Base-by-base conservation (phyloP, 2,888 invertebrate species). In the Ophonus ardosiacus region DNA sequence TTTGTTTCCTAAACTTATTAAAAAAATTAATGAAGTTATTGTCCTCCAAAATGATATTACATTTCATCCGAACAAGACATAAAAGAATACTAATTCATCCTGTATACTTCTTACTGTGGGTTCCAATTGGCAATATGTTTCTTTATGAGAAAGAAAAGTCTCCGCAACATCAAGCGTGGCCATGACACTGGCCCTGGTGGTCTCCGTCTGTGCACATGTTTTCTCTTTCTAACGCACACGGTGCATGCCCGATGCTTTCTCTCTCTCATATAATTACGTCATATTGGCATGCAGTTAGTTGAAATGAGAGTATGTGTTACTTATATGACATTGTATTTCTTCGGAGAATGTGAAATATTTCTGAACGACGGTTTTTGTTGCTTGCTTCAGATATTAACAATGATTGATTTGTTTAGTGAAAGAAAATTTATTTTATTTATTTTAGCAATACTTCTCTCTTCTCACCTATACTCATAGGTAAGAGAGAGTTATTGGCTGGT, bases 161-260 rank as follows among this genome's bases (percentile, higher is more conserved):
- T 51, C 31, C 31, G 43, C 43, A 51, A 51, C 43, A 51, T 13
- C 43, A 51, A 51, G 38, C 68, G 38, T 68, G 68, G 68, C 68
- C 68, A 24, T 68, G 68, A 38, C 68, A 68, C 7, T 68, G 68
- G 68, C 38, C 68, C 31, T 68, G 68, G 68, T 68, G 31, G 68
- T 63, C 63, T 51, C 13, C 43, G 43, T 51, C 59, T 59, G 59
- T 68, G 38, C 15, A 31, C n/a, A 59, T 24, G 4, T 15, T 31
- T 13, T 65, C 65, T 31, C 65, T 24, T 38, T 65, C 24, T 10
- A 10, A 18, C 61, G 7, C 59, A 13, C 10, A 13, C 21, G 17
- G 8, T 63, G 13, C 21, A 24, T 21, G 13, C 18, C 5, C 17
- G 8, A 15, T 24, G 15, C 68, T 31, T 24, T 68, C 68, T 68